Evolutionary conservation across 2,797 vertebrate genomes (phyloP), one percentile per base, ranked within the genome.

Genomic region (Siniperca obscura): DNA sequence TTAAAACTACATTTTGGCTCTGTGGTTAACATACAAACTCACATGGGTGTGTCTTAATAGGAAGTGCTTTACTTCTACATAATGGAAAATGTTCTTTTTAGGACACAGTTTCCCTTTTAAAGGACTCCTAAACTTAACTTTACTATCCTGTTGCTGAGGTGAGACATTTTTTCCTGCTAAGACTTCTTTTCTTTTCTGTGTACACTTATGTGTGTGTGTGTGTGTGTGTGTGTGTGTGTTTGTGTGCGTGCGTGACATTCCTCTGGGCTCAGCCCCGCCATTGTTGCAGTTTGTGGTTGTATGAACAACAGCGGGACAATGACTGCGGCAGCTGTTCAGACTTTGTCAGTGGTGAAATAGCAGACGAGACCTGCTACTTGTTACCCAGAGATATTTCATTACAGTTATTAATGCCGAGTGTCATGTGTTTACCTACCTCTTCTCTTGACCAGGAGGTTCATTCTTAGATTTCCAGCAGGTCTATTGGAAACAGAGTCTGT

Each of bases 301-400:
- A 72, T 80, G 74, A 78, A 80, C 74, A 80, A 48, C 72, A 59
- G 69, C 2, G 10, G 75, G 22, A 87, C 82, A 82, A 84, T 72
- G 77, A 84, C 56, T 36, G 79, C 67, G 64, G 62, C 85, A 80
- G 76, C 80, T 86, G 85, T 82, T 71, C 25, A 70, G 17, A 69
- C 82, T 55, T 66, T 66, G 88, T 89, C 80, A 57, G 64, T 2
- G 22, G 57, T 81, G 76, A 87, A 85, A 82, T 50, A 78, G 65
- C 65, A 81, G 78, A 84, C 12, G 1, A 25, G 27, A 44, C 72
- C 88, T 84, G 82, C 87, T 87, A 65, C 77, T 56, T 61, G 72
- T 80, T 82, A 70, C 80, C 70, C 71, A 80, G 62, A 89, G 83
- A 85, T 85, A 75, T 89, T 86, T 84, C 73, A 86, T 91, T 80